Evolutionary conservation across 2,888 invertebrate species (phyloP), one percentile per base, ranked within the genome.

Genomic region (Panopea generosa): DNA sequence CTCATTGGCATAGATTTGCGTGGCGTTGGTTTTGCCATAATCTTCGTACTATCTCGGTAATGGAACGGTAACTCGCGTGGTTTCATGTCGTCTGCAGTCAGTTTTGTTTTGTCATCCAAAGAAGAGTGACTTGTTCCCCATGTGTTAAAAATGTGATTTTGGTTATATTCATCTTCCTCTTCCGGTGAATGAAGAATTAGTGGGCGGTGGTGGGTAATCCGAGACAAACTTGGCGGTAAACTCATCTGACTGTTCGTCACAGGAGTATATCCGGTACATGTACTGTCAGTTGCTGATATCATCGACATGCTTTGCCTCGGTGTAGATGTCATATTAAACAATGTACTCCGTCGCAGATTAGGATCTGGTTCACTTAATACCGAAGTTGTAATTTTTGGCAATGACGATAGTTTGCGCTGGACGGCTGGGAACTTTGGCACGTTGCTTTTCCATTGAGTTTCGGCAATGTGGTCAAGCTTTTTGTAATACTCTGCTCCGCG

Each of bases 401-500:
- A 57, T 4, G 72, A 29, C 0, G 81, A 77, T 33, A 75, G 50
- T 49, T 61, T 63, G 29, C 77, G 45, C 18, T 71, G 60, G 7
- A 72, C 72, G 0, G 74, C 65, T 9, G 81, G 77, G 18, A 79
- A 63, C 50, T 73, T 67, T 11, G 85, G 85, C n/a, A 70, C 59
- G 47, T 83, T 83, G 38, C 68, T 60, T 53, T 72, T 76, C 85
- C 85, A 85, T 65, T 82, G 82, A 18, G 71, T 74, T 29, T 83
- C 83, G 0, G 85, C 85, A 29, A 85, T 72, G 45, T 65, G 69
- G 59, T 85, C 84, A 14, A 85, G 59, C 45, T 82, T 82, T 26
- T 77, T 79, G 27, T 83, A 77, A 45, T 84, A 85, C 18, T 78
- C 78, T n/a, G 83, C 77, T 24, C 85, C 85, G 14, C 84, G 82